Evolutionary conservation across 2,113 vertebrate genomes (phyloP).

Genomic region (Butastur rufipennis): DNA sequence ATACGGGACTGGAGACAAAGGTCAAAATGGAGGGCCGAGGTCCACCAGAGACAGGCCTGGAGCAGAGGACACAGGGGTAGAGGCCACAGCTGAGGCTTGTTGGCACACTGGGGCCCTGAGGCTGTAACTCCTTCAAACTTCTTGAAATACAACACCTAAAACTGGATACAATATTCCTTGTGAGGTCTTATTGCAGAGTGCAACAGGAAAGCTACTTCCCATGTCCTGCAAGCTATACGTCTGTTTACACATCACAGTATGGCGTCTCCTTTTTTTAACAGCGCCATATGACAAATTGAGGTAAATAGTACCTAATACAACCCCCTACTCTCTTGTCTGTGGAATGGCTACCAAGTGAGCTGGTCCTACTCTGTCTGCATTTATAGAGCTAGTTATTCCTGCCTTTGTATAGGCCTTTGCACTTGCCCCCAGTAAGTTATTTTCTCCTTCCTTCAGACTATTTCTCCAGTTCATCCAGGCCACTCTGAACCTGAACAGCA

Average conservation of each 20-base stretch:
- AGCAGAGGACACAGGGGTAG: fast-evolving
- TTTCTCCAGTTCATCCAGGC: not conserved
- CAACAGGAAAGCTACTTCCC: not conserved
- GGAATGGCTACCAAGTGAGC: fast-evolving
- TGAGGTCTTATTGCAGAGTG: not conserved
- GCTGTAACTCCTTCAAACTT: not conserved
- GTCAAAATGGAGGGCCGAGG: fast-evolving
- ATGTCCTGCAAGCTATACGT: fast-evolving
- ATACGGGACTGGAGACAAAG: not conserved
- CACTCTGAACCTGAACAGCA: too few species aligned
- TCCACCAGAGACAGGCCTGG: fast-evolving
- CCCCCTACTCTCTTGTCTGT: not conserved
- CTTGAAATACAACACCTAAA: fast-evolving
- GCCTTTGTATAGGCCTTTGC: not conserved
- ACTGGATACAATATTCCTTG: fast-evolving
- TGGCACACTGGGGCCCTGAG: fast-evolving
- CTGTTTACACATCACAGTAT: fast-evolving
- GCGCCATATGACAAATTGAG: fast-evolving
- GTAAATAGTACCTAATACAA: not conserved
- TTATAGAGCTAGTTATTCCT: not conserved
- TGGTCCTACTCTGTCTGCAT: not conserved
- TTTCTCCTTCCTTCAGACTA: not conserved
- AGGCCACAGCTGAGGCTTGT: not conserved
- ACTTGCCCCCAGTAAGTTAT: not conserved
- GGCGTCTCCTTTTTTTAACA: not conserved